These are phyloP conservation scores for Trachelus stipa DNA, from an alignment of 2,888 invertebrate species.

Conservation along the genomic window DNA sequence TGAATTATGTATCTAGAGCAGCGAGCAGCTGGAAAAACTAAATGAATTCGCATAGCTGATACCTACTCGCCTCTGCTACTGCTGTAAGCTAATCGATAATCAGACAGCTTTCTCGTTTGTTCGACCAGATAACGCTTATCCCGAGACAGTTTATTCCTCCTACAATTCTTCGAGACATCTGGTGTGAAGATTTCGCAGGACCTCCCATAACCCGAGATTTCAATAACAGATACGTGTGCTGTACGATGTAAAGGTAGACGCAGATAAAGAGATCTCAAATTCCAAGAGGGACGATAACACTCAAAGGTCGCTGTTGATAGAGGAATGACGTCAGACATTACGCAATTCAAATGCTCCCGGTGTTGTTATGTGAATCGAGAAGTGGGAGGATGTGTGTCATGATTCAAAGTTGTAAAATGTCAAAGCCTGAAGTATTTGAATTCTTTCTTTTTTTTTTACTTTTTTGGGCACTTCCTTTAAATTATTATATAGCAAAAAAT, in stretches of 20 bases:
- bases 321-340: conserved; percentile 15
- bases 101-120: background rate
- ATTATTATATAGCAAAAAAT: background rate
- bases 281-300: conserved; percentile 9
- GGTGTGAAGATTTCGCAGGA: conserved; percentile 3
- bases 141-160: background rate
- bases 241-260: background rate
- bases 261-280: conserved; percentile 14
- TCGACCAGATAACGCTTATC: conserved; percentile 1
- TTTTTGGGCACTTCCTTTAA: background rate
- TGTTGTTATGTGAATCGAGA: background rate
- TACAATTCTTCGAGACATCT: background rate
- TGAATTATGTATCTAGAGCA: background rate
- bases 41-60: background rate
- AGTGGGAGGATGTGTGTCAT: background rate
- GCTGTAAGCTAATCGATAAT: background rate
- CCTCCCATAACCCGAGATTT: conserved; percentile 32
- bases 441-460: background rate
- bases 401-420: background rate
- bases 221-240: conserved; percentile 32
- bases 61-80: background rate
- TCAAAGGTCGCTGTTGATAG: conserved; percentile 14
- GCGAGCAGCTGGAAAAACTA: background rate
- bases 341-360: conserved; percentile 7
- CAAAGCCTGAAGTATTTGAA: background rate